Conservation (phyloP, 2,797 vertebrate genomes). For the Decapterus maruadsi region DNA sequence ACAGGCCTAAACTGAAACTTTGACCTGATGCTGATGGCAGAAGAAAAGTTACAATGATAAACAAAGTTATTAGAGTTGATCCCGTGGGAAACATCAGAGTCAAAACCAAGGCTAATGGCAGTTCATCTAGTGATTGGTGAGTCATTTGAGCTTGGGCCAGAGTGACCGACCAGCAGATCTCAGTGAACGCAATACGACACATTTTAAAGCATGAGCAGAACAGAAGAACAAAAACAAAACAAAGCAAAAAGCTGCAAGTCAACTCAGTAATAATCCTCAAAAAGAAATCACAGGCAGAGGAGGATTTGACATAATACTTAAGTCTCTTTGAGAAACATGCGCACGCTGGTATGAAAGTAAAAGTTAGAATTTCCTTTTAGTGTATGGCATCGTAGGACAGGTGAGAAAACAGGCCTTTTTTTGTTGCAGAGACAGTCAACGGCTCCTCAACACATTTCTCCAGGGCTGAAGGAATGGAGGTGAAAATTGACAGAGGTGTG, state of each 20-base stretch:
- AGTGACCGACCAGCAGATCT: too few species aligned
- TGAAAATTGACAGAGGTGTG: conserved; percentile 37
- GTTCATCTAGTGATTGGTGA: too few species aligned
- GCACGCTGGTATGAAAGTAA: neutral
- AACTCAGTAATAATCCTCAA: neutral
- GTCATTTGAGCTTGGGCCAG: too few species aligned
- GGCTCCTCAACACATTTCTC: neutral
- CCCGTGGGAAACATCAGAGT: too few species aligned
- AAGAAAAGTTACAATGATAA: too few species aligned
- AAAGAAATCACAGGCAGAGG: neutral
- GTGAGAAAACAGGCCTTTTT: conserved; percentile 4
- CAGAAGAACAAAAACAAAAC: neutral
- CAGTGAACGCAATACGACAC: too few species aligned
- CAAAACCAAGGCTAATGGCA: too few species aligned
- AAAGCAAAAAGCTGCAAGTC: neutral
- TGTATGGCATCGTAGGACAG: neutral
- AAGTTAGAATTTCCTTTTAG: neutral
- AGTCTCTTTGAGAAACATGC: neutral
- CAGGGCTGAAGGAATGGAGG: neutral
- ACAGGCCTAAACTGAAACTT: too few species aligned
- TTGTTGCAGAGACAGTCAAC: conserved; percentile 8
- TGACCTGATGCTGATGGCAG: too few species aligned
- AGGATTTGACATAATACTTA: neutral
- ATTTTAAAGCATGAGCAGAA: neutral
- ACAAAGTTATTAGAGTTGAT: too few species aligned